Conservation (phyloP, 2,888 invertebrate species). For the Platynereis dumerilii region DNA sequence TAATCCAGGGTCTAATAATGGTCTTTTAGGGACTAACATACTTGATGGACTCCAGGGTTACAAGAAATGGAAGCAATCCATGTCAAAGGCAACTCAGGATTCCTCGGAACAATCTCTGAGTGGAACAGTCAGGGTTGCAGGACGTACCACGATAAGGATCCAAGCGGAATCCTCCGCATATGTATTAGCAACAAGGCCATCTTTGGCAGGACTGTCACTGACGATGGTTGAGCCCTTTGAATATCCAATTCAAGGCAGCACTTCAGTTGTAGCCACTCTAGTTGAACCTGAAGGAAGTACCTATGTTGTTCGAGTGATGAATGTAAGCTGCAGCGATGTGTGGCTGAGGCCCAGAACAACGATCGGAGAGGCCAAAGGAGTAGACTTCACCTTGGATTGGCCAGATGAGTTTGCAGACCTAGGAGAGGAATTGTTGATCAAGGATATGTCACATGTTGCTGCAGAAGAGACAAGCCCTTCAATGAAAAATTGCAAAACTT, state of each 20-base stretch:
- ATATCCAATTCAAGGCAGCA: neutral
- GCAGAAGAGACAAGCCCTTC: neutral
- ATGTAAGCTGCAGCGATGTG: neutral
- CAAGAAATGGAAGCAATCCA: neutral
- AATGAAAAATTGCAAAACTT: neutral
- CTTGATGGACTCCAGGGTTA: neutral
- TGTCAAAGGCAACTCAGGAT: neutral
- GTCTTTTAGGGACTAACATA: neutral
- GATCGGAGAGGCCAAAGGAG: neutral
- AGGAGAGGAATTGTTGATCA: neutral
- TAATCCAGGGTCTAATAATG: neutral
- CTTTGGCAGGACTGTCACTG: neutral
- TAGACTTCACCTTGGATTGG: neutral
- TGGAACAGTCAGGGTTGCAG: slow-evolving; percentile 1
- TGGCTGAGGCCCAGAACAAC: neutral
- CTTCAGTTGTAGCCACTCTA: neutral
- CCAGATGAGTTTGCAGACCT: neutral
- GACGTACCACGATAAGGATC: neutral
- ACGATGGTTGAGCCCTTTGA: slow-evolving; percentile 2
- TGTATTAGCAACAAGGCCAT: neutral
- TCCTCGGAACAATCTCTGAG: neutral
- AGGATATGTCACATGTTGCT: neutral
- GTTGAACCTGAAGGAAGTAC: neutral
- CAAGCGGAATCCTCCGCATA: neutral
- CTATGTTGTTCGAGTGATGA: slow-evolving; percentile 5